Percentiles rank a stretch among this genome's conserved stretches.
Evolutionary conservation across 2,113 vertebrate genomes (phyloP).

Genomic region (Uropsilus gracilis): DNA sequence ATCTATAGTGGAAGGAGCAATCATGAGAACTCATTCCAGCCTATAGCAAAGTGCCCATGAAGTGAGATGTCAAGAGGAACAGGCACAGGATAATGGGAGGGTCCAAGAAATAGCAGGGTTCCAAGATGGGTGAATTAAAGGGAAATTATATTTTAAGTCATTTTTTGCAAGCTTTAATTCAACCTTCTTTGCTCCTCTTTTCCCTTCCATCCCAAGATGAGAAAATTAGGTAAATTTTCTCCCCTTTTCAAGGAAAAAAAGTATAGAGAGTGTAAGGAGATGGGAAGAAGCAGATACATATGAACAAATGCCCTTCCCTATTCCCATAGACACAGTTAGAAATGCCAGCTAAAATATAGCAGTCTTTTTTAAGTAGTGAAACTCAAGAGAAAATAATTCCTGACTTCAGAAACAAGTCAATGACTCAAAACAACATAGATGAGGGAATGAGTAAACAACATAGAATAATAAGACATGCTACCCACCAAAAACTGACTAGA

Average conservation of each 20-base stretch:
- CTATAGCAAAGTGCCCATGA: not conserved
- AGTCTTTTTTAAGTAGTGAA: not conserved
- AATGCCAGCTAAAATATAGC: slow-evolving; percentile 6
- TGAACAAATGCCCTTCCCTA: not conserved
- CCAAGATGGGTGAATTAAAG: not conserved
- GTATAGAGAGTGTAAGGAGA: not conserved
- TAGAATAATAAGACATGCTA: not conserved
- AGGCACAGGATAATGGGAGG: not conserved
- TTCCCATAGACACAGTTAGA: not conserved
- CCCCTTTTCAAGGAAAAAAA: not conserved
- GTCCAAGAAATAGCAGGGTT: not conserved
- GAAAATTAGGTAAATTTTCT: not conserved
- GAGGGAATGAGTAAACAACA: not conserved
- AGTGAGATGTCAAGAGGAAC: not conserved
- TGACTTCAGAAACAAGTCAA: not conserved
- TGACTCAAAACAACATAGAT: not conserved
- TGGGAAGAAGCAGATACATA: not conserved
- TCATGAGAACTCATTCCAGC: slow-evolving; percentile 26
- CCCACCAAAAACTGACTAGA: not conserved
- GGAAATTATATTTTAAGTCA: not conserved
- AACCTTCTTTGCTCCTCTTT: not conserved
- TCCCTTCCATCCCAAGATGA: slow-evolving; percentile 14
- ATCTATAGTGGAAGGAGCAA: slow-evolving; percentile 83
- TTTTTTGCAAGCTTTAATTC: not conserved
- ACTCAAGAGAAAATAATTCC: not conserved